Conservation (phyloP, 2,888 invertebrate genomes). For the Noctua janthe region DNA sequence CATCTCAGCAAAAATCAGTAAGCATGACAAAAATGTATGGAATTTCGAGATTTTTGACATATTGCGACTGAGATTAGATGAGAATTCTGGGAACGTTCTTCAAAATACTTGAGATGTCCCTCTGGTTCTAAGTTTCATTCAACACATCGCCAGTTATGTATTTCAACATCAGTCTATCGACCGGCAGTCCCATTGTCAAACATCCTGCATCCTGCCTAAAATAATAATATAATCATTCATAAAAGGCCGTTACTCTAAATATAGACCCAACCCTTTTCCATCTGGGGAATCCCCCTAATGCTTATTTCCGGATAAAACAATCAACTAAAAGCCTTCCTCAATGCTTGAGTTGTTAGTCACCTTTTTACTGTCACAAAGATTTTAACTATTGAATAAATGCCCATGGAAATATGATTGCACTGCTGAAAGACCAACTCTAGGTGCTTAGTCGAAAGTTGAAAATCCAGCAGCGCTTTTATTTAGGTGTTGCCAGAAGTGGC, state of each 20-base stretch:
- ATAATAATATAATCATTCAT: background rate
- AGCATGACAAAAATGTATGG: background rate
- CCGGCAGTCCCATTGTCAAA: conserved; percentile 23
- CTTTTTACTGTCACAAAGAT: background rate
- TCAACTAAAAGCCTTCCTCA: conserved; percentile 27
- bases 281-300: conserved; percentile 54
- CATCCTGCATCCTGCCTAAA: conserved; percentile 51
- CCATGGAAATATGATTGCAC: background rate
- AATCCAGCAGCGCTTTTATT: background rate
- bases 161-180: conserved; percentile 14
- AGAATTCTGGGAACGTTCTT: background rate
- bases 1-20: background rate
- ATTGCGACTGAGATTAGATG: background rate
- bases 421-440: background rate
- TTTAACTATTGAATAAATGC: background rate
- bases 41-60: background rate
- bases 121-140: background rate
- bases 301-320: conserved; percentile 36
- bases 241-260: conserved; percentile 12
- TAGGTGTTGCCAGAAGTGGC: background rate
- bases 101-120: background rate
- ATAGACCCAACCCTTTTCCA: conserved; percentile 24
- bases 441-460: background rate
- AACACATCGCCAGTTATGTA: background rate
- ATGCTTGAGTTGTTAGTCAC: conserved; percentile 34